Evolutionary conservation across 2,113 vertebrate species (phyloP), one percentile per base, ranked within the genome.

Genomic region (Acanthisitta chloris): DNA sequence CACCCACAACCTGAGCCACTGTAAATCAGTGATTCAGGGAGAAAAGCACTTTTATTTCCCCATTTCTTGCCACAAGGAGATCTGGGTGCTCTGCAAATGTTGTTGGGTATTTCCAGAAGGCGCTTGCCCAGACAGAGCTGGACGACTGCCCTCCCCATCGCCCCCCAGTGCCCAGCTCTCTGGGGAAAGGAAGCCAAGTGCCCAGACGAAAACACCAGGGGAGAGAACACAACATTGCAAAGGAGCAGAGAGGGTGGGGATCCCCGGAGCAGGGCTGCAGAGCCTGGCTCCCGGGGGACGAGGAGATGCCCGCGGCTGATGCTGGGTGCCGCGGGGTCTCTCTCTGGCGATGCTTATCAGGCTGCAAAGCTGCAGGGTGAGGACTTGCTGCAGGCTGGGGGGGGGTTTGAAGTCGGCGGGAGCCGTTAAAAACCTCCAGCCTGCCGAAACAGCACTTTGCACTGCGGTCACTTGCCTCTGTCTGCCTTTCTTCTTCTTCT

Each of bases 391-490:
- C 90, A 79, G 94, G 73, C 96, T 72, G 85, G 40, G 90, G 97
- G 65, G 77, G 77, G 34, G 94, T 96, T 83, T 97, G 96, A 97
- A 96, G 96, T 72, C 58, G 29, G 70, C 90, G 83, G 94, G 90
- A 96, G 97, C 97, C 81, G 93, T 97, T 96, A 95, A 85, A 96
- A 96, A 95, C 94, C 97, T 82, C 85, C 94, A 92, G 76, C 91
- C 86, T 72, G 85, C 94, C 12, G 28, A 76, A 88, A 85, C 90
- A 62, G n/a, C 4, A 19, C 97, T 61, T 24, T 43, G 88, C 86
- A 25, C 96, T 97, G 97, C 77, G 86, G 95, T 97, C 94, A 94
- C 87, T 97, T 29, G 43, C 77, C 89, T 92, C 84, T 88, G 12
- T 71, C 81, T 85, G 74, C 48, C 46, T 55, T 36, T 33, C 5